phyloP scores from a whole-genome alignment of 2,797 vertebrate genomes.

The Falco cherrug region DNA sequence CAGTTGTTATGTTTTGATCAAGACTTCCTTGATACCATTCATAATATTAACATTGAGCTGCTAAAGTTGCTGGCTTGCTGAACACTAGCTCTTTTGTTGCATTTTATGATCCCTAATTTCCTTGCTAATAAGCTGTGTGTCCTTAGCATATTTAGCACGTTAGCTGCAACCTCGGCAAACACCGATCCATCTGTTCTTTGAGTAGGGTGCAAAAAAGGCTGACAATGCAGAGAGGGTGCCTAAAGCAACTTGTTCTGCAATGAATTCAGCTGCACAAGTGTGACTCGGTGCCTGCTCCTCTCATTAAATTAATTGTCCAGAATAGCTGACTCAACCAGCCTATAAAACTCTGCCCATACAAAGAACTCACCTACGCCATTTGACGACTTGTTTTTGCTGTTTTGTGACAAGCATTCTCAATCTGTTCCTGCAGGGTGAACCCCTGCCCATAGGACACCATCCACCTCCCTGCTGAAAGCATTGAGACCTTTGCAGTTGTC shows the following conservation, averaged over 20 bases:
- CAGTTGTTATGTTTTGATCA: neutral
- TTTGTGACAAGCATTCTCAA: neutral
- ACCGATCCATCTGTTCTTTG: neutral
- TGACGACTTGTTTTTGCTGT: neutral
- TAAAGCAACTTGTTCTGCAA: constrained; percentile 27
- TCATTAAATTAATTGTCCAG: constrained; percentile 32
- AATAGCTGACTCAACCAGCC: constrained; percentile 52
- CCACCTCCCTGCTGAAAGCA: neutral
- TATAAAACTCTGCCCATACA: constrained; percentile 7
- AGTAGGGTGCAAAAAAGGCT: constrained; percentile 22
- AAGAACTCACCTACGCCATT: neutral
- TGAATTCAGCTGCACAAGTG: neutral
- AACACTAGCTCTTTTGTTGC: constrained; percentile 44
- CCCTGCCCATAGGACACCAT: neutral
- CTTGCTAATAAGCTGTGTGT: constrained; percentile 38
- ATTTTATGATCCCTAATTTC: constrained; percentile 49
- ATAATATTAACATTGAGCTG: neutral
- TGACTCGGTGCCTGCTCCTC: constrained; percentile 34
- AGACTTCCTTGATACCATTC: neutral
- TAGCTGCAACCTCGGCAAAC: constrained; percentile 5
- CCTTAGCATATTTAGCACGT: neutral
- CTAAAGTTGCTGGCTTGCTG: constrained; percentile 20
- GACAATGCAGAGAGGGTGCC: neutral
- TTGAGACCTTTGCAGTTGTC: neutral
- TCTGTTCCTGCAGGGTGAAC: neutral